Base-by-base conservation (phyloP, 1,140 invertebrate species). In the Chironomus striatipennis region DNA sequence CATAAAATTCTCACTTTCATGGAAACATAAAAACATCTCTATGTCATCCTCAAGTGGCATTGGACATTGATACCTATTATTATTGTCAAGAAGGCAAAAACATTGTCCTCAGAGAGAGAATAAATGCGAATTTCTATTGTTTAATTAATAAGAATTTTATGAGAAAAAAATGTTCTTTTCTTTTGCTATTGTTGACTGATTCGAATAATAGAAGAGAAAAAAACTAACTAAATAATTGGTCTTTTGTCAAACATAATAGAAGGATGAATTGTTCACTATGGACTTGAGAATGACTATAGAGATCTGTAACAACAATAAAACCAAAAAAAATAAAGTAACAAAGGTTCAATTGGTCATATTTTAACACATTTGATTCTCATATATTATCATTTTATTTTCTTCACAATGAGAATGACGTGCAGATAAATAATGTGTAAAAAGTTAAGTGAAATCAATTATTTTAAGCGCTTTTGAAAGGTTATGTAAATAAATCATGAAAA, bases 111-210 rank as follows among this genome's bases (percentile, higher is more conserved):
- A 57, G 9, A 57, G 47, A 10, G n/a, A 57, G 9, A 57, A 57
- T 12, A 57, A 57, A 12, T 21, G 20, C 17, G 65, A 70, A 20
- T 18, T 70, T 21, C 65, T 70, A 20, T 70, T 70, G 65, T 70
- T 18, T 70, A 21, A 20, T 70, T 70, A 70, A 70, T 70, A 70
- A 70, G 65, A 70, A 70, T 18, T 70, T 70, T 18, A 70, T 70
- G 65, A 70, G 65, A 70, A 10, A 70, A 70, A 70, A 70, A 70
- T 18, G 65, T 70, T 70, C 20, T 20, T 21, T 34, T 34, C n/a
- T 57, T 57, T n/a, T 12, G n/a, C 12, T 10, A 57, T 57, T 57
- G 47, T 57, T 57, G 24, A 34, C 24, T 34, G 1, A 34, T 34
- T 34, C 24, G 24, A 34, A 57, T 57, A 57, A n/a, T 57, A n/a